Conservation (phyloP, 2,113 vertebrate genomes). For the Vombatus ursinus region DNA sequence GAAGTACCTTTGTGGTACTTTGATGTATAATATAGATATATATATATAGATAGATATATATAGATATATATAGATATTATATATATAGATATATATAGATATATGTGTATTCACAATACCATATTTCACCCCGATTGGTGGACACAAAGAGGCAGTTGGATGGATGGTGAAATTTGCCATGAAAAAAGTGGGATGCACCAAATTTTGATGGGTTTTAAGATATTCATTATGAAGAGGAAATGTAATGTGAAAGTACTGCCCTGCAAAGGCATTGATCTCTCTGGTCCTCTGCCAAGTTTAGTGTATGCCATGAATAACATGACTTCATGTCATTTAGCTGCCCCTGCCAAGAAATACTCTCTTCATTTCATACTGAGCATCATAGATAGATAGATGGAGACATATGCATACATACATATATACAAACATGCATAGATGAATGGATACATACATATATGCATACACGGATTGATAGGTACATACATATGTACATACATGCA, state of each 20-base stretch:
- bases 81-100: too few relatives aligned
- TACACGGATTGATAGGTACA: background rate
- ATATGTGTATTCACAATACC: too few relatives aligned
- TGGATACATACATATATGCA: background rate
- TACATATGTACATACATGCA: too few relatives aligned
- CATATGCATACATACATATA: too few relatives aligned
- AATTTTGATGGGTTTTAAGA: slow-evolving; percentile 47
- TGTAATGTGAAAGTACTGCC: slow-evolving; percentile 59
- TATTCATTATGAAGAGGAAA: background rate
- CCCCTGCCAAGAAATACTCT: slow-evolving; percentile 65
- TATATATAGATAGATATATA: too few relatives aligned
- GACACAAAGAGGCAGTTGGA: slow-evolving; percentile 44
- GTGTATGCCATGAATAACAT: slow-evolving; percentile 60
- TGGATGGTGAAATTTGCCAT: background rate
- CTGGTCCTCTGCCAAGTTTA: slow-evolving; percentile 60
- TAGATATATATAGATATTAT: too few relatives aligned
- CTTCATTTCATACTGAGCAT: slow-evolving; percentile 56
- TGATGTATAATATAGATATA: too few relatives aligned
- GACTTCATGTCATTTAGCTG: background rate
- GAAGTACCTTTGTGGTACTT: too few relatives aligned
- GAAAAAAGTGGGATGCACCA: background rate
- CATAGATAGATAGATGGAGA: background rate
- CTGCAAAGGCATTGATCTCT: slow-evolving; percentile 31
- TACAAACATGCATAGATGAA: background rate
- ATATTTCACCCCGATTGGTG: background rate